Evolutionary conservation across 2,888 invertebrate genomes (phyloP).

Genomic region (Eurytoma californica): DNA sequence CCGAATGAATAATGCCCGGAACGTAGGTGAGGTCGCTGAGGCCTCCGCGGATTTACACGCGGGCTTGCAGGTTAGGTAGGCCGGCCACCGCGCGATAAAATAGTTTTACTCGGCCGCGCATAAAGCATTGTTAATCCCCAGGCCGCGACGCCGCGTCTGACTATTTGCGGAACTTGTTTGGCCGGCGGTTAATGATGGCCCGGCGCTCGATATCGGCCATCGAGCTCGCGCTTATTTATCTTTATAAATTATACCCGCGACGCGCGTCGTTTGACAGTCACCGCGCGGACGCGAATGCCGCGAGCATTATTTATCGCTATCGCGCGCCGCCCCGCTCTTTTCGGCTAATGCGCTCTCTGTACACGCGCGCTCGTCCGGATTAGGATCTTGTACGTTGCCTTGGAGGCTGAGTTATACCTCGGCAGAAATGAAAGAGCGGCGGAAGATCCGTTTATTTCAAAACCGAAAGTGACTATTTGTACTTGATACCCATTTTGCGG

Average conservation of each 20-base stretch:
- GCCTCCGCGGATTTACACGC: too few relatives aligned
- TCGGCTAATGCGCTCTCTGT: background rate
- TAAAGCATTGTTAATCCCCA: conserved; percentile 34
- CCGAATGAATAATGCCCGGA: conserved; percentile 1
- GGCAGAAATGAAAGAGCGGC: too few relatives aligned
- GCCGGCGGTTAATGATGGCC: conserved; percentile 41
- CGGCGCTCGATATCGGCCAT: background rate
- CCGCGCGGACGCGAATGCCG: background rate
- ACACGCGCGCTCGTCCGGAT: too few relatives aligned
- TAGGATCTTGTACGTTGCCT: background rate
- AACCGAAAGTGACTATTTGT: too few relatives aligned
- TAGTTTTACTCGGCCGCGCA: conserved; percentile 27
- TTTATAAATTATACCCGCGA: conserved; percentile 44
- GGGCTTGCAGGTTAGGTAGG: too few relatives aligned
- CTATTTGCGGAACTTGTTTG: conserved; percentile 47
- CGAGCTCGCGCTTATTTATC: conserved; percentile 21
- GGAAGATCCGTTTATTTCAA: too few relatives aligned
- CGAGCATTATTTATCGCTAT: conserved; percentile 29
- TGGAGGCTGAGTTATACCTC: too few relatives aligned
- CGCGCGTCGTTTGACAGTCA: conserved; percentile 5
- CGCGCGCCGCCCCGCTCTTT: background rate
- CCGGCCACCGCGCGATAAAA: conserved; percentile 29
- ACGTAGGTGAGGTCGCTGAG: too few relatives aligned
- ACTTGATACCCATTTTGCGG: too few relatives aligned
- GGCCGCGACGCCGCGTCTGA: background rate